phyloP scores from a whole-genome alignment of 2,888 invertebrate species.

The Phaedon cochleariae region DNA sequence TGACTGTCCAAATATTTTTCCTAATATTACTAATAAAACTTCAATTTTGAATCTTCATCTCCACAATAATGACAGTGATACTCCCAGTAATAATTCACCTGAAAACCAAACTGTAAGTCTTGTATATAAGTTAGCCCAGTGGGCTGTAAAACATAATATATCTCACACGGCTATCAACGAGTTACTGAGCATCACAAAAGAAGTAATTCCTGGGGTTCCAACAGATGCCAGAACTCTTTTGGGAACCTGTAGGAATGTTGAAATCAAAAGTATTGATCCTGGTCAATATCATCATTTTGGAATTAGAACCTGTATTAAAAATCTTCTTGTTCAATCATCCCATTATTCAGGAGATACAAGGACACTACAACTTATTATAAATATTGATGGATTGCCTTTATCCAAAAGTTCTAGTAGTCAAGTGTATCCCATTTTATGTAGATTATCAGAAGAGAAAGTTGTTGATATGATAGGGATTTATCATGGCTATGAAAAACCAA shows the following conservation, averaged over 20 bases:
- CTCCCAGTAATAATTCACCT: slow-evolving; percentile 3
- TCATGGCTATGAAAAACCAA: slow-evolving; percentile 33
- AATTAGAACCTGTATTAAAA: slow-evolving; percentile 13
- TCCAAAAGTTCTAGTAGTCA: slow-evolving; percentile 31
- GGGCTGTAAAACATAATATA: background rate
- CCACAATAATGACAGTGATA: slow-evolving; percentile 8
- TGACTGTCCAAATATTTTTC: too few relatives aligned
- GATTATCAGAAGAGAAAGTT: slow-evolving; percentile 5
- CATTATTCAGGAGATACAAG: slow-evolving; percentile 4
- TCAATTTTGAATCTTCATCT: background rate
- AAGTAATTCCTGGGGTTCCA: slow-evolving; percentile 18
- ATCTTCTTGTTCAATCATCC: background rate
- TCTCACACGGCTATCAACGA: slow-evolving; percentile 11
- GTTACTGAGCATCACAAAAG: slow-evolving; percentile 10
- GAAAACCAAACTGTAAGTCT: background rate
- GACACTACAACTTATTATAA: slow-evolving; percentile 22
- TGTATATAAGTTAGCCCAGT: background rate
- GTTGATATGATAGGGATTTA: slow-evolving; percentile 20
- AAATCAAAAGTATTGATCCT: slow-evolving; percentile 21
- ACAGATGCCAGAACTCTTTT: slow-evolving; percentile 28
- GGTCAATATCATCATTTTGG: slow-evolving; percentile 25
- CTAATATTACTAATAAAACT: slow-evolving; percentile 11
- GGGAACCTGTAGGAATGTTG: slow-evolving; percentile 22
- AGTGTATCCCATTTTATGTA: slow-evolving; percentile 23
- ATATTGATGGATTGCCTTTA: slow-evolving; percentile 35